A percentile compares a stretch with the other conserved stretches of the same genome.
Conservation (phyloP, 1,140 invertebrate genomes). For the Bombus terrestris region DNA sequence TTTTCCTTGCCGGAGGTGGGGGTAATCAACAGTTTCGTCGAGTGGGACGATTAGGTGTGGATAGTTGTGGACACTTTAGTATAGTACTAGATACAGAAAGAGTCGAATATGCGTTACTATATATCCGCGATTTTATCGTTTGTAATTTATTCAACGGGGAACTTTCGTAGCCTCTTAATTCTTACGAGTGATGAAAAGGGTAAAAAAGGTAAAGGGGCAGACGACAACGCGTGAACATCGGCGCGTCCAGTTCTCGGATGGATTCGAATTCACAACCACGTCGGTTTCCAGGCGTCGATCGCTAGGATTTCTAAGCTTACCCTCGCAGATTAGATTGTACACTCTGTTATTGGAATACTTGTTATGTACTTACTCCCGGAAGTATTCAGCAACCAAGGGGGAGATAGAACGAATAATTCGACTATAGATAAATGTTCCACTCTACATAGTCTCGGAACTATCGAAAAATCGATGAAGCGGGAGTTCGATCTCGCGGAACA, state of each 20-base stretch:
- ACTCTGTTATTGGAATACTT: constrained; percentile 70
- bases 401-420: constrained; percentile 28
- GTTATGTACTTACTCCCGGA: constrained; percentile 58
- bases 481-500: constrained; percentile 1
- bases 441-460: constrained; percentile 1
- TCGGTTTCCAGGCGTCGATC: constrained; percentile 7
- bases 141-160: too few species aligned
- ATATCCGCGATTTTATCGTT: too few species aligned
- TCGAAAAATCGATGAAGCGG: constrained; percentile 44
- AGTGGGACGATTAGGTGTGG: background rate
- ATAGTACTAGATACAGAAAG: background rate
- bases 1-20: constrained; percentile 17
- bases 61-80: background rate
- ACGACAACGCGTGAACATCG: background rate
- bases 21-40: constrained; percentile 20
- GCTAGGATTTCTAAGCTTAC: constrained; percentile 30
- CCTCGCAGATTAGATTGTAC: constrained; percentile 24
- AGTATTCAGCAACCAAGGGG: constrained; percentile 57
- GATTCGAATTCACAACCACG: background rate
- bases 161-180: background rate
- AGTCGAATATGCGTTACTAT: background rate
- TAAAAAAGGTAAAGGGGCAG: background rate
- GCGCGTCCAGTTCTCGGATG: background rate
- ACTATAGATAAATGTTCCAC: background rate
- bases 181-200: background rate